Evolutionary conservation across 1,140 invertebrate genomes (phyloP).

Genomic region (Aplysia californica): DNA sequence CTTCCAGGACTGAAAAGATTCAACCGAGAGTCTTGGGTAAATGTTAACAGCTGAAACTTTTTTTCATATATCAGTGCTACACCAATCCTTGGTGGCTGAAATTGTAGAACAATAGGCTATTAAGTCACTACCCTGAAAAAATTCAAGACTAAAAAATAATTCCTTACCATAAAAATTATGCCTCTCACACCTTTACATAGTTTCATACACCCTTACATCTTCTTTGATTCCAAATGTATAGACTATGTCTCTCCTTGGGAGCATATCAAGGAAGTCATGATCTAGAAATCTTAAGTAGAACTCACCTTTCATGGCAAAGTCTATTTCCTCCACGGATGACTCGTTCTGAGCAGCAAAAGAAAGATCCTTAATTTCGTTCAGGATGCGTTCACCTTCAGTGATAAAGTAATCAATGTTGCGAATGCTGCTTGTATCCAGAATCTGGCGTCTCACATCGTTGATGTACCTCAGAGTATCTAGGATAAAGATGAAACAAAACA

Average conservation of each 20-base stretch:
- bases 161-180: too few species aligned
- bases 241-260: too few species aligned
- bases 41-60: too few species aligned
- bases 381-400: constrained; percentile 77
- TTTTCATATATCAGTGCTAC: too few species aligned
- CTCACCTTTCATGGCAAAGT: neutral
- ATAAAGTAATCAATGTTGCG: constrained; percentile 83
- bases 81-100: too few species aligned
- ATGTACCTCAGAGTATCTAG: constrained; percentile 50
- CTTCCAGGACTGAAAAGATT: constrained; percentile 30
- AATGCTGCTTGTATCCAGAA: constrained; percentile 51
- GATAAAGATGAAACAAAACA: constrained; percentile 15
- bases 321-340: constrained; percentile 37
- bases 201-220: neutral
- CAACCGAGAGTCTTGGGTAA: neutral
- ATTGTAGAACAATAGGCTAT: too few species aligned
- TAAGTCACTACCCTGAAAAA: too few species aligned
- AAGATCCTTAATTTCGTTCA: constrained; percentile 75
- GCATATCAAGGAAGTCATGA: too few species aligned
- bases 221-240: too few species aligned
- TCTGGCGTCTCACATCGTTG: constrained; percentile 46
- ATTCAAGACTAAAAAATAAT: too few species aligned
- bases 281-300: neutral
- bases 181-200: constrained; percentile 2
- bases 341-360: constrained; percentile 69